These are phyloP conservation scores for Coecobrya sp. DNA, from an alignment of 2,888 invertebrate genomes.

Conservation along the genomic window DNA sequence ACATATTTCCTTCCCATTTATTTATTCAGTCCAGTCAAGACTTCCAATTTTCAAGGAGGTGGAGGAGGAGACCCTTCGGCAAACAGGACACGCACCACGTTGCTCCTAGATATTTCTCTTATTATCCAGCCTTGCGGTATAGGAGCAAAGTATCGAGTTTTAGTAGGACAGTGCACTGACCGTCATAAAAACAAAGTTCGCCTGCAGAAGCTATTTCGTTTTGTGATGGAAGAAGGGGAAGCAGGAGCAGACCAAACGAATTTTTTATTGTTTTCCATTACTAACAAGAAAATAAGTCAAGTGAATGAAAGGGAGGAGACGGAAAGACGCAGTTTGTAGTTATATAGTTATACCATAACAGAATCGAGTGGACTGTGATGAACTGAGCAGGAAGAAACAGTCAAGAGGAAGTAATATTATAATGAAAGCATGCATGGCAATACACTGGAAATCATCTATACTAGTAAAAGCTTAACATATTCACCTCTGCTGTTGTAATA, in stretches of 20 bases:
- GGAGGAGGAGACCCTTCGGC: background rate
- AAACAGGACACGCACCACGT: slow-evolving; percentile 28
- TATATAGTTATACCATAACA: background rate
- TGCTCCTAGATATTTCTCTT: background rate
- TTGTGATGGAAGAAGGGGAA: background rate
- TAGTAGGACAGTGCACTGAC: slow-evolving; percentile 31
- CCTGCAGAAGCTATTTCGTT: background rate
- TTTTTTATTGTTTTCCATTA: slow-evolving; percentile 32
- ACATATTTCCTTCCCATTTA: background rate
- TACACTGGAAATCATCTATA: background rate
- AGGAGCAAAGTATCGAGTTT: background rate
- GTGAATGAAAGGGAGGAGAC: background rate
- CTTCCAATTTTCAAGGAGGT: background rate
- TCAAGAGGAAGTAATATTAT: background rate
- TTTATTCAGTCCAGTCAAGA: background rate
- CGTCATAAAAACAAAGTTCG: slow-evolving; percentile 16
- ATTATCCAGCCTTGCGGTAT: background rate
- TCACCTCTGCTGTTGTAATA: background rate
- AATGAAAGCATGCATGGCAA: background rate
- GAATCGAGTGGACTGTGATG: background rate
- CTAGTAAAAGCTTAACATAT: background rate
- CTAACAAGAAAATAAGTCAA: background rate
- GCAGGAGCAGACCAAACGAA: background rate
- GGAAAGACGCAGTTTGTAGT: background rate
- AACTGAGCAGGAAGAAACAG: background rate